These are phyloP conservation scores for Encarsia formosa DNA, from an alignment of 2,888 invertebrate genomes.

Conservation along the genomic window DNA sequence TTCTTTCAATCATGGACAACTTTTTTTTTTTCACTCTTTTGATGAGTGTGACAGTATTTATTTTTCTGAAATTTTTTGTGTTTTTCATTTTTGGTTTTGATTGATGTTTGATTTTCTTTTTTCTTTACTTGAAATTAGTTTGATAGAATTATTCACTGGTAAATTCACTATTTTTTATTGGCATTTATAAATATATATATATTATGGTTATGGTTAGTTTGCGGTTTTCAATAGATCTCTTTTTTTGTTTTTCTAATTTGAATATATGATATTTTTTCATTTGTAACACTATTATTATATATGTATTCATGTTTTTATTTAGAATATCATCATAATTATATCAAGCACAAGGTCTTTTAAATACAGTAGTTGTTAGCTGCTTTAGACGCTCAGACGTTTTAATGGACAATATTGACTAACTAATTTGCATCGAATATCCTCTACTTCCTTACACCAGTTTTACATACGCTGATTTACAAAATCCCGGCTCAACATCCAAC, in stretches of 20 bases:
- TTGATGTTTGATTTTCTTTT: constrained; percentile 5
- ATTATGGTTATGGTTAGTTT: constrained; percentile 16
- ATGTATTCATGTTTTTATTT: constrained; percentile 3
- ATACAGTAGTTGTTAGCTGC: constrained; percentile 22
- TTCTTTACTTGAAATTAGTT: not conserved
- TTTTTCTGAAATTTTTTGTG: not conserved
- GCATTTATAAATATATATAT: constrained; percentile 5
- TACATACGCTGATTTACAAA: constrained; percentile 18
- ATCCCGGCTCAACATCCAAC: constrained; percentile 13
- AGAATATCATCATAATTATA: too few species aligned
- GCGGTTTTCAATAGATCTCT: constrained; percentile 7
- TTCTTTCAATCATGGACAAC: constrained; percentile 9
- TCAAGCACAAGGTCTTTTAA: constrained; percentile 30
- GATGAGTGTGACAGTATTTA: constrained; percentile 9
- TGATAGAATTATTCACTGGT: too few species aligned
- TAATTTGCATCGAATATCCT: constrained; percentile 17
- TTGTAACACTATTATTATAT: too few species aligned
- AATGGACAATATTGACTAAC: constrained; percentile 20
- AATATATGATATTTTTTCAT: too few species aligned
- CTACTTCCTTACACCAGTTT: not conserved
- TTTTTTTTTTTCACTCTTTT: constrained; percentile 14
- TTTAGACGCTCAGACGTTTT: constrained; percentile 21
- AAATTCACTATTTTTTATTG: too few species aligned
- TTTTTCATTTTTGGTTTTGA: constrained; percentile 1
- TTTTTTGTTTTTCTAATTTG: constrained; percentile 6